phyloP scores from a whole-genome alignment of 2,797 vertebrate species.

The Helarctos malayanus region DNA sequence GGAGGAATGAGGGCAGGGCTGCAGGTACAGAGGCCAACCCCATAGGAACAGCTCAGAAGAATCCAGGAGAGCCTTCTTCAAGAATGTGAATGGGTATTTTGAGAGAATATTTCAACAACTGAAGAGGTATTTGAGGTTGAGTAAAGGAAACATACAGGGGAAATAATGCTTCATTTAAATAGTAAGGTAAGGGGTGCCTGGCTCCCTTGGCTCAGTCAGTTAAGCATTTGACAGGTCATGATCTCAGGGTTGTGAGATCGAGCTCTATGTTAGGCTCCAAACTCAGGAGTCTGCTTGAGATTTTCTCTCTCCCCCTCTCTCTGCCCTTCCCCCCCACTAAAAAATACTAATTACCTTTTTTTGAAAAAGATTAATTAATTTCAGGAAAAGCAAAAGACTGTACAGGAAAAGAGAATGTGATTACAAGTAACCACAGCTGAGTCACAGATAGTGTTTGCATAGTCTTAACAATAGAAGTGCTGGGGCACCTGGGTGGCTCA shows the following conservation, averaged over 20 bases:
- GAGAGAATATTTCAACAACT: neutral
- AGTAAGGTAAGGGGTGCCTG: neutral
- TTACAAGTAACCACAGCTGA: neutral
- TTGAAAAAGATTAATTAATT: neutral
- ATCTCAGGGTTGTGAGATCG: neutral
- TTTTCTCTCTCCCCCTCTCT: neutral
- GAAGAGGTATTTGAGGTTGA: neutral
- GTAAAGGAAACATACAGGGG: neutral
- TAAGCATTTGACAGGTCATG: neutral
- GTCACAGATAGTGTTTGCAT: neutral
- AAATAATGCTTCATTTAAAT: slow-evolving; percentile 2
- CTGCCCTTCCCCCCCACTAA: too few relatives aligned
- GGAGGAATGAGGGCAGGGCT: neutral
- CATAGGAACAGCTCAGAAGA: neutral
- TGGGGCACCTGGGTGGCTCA: too few relatives aligned
- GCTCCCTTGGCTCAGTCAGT: neutral
- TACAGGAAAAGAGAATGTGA: neutral
- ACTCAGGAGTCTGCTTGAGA: neutral
- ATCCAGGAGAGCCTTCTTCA: neutral
- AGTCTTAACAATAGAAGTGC: neutral
- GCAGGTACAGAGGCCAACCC: fast-evolving
- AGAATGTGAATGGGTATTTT: neutral
- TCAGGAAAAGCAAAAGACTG: neutral
- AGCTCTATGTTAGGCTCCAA: neutral
- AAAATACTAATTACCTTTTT: too few relatives aligned